Percentiles rank a stretch among this genome's conserved stretches.
These are phyloP conservation scores for Agrypnus murinus DNA, from an alignment of 2,888 invertebrate species.

Conservation along the genomic window DNA sequence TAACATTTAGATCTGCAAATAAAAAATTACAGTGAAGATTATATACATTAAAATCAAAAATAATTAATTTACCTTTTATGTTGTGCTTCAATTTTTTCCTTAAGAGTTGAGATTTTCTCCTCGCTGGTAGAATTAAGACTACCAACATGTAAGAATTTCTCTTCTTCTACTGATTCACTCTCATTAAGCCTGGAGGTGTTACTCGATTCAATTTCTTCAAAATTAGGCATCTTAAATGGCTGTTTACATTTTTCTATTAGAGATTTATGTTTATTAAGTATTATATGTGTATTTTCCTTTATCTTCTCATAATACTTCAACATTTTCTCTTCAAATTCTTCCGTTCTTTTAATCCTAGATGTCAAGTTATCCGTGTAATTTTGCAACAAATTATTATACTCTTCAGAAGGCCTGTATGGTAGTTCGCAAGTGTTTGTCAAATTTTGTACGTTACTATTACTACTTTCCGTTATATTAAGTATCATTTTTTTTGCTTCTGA, in stretches of 20 bases:
- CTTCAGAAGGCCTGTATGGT: neutral
- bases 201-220: neutral
- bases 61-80: constrained; percentile 23
- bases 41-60: constrained; percentile 7
- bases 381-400: neutral
- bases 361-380: neutral
- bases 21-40: constrained; percentile 8
- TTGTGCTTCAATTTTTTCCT: constrained; percentile 30
- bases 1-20: constrained; percentile 33
- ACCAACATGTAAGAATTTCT: neutral
- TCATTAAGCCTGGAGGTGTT: neutral
- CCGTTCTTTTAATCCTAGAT: no score
- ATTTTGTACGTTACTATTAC: neutral
- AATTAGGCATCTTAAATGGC: neutral
- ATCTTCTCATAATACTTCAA: neutral
- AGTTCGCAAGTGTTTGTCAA: neutral
- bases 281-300: neutral
- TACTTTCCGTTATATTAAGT: neutral
- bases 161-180: neutral
- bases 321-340: neutral
- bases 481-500: neutral
- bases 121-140: neutral
- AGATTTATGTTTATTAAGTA: neutral
- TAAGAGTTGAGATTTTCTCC: neutral
- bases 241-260: neutral